phyloP scores from a whole-genome alignment of 2,888 invertebrate genomes.

The Drosophila niveifrons region DNA sequence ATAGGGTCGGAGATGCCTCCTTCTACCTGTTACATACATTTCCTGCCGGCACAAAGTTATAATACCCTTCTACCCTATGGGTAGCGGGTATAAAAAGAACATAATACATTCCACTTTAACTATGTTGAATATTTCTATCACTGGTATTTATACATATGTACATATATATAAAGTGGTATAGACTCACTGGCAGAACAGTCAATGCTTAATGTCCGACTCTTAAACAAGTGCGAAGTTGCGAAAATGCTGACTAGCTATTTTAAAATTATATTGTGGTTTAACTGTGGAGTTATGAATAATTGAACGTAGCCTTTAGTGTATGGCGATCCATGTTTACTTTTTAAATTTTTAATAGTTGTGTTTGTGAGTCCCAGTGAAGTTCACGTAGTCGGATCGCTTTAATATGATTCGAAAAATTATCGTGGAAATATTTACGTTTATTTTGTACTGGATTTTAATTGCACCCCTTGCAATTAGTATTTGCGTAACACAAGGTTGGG shows the following conservation, averaged over 20 bases:
- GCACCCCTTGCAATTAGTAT: background rate
- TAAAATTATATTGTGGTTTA: background rate
- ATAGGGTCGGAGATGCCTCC: no score
- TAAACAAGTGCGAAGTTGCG: no score
- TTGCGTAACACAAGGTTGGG: background rate
- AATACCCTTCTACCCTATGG: no score
- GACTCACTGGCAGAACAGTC: no score
- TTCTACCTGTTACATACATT: no score
- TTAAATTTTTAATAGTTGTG: slow-evolving; percentile 22
- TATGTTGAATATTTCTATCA: no score
- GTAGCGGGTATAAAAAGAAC: no score
- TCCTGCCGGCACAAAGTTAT: no score
- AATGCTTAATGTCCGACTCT: background rate
- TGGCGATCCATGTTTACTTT: background rate
- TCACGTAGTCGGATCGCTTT: background rate
- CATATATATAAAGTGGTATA: background rate
- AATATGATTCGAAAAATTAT: slow-evolving; percentile 34
- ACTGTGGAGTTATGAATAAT: background rate
- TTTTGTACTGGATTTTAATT: slow-evolving; percentile 32
- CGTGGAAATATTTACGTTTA: slow-evolving; percentile 29
- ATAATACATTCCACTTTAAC: no score
- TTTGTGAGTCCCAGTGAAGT: background rate
- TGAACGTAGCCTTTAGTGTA: background rate
- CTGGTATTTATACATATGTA: background rate
- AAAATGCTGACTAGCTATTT: no score